Conservation (phyloP, 2,888 invertebrate genomes). For the Spicauda simplicius region DNA sequence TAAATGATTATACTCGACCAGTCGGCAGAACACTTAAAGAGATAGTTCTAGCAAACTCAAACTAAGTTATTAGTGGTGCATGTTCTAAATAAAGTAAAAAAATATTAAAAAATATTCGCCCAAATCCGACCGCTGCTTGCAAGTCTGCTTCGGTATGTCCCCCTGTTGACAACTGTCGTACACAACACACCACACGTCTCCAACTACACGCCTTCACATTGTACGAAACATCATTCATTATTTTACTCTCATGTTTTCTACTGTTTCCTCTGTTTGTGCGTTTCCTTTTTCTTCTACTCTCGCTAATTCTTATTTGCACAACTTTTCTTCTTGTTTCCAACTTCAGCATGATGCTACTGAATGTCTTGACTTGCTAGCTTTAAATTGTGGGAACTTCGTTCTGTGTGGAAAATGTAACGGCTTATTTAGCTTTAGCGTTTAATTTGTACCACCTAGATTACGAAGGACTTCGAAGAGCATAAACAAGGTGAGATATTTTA, state of each 20-base stretch:
- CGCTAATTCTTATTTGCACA: constrained; percentile 36
- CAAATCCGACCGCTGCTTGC: constrained; percentile 54
- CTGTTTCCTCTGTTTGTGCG: constrained; percentile 18
- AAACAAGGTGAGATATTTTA: constrained; percentile 36
- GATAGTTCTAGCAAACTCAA: not conserved
- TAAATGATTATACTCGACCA: too few species aligned
- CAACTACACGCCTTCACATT: constrained; percentile 45
- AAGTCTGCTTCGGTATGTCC: constrained; percentile 49
- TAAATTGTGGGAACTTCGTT: constrained; percentile 33
- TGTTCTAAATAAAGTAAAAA: not conserved
- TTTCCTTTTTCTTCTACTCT: constrained; percentile 33
- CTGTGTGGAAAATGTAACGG: constrained; percentile 17
- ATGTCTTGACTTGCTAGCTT: constrained; percentile 33
- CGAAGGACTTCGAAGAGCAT: constrained; percentile 28
- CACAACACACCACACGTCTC: constrained; percentile 49
- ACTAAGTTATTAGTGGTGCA: not conserved
- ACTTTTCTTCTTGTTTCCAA: constrained; percentile 35
- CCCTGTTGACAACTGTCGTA: constrained; percentile 45
- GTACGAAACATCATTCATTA: constrained; percentile 39
- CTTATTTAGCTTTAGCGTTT: constrained; percentile 38
- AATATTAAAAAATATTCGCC: constrained; percentile 48
- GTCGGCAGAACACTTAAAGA: too few species aligned
- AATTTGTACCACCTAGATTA: constrained; percentile 34
- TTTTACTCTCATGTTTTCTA: constrained; percentile 31
- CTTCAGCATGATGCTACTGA: constrained; percentile 44